A percentile compares a stretch with the other conserved stretches of the same genome.
phyloP scores from a whole-genome alignment of 2,888 invertebrate species.

The Lordiphosa andalusiaca region DNA sequence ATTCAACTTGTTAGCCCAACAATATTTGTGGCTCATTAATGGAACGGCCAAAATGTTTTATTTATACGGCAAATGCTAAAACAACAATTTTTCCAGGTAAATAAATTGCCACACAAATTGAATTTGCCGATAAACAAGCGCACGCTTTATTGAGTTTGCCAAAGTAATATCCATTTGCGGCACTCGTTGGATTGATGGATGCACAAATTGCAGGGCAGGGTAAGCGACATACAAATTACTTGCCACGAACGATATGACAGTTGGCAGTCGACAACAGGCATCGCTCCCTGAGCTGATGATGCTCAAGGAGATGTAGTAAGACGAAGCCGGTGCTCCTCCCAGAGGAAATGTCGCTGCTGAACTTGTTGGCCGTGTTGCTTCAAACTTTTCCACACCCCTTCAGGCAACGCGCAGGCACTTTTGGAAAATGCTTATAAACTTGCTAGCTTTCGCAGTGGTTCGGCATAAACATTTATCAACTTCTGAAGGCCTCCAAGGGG shows the following conservation, averaged over 20 bases:
- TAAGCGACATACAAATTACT: constrained; percentile 53
- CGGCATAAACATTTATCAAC: constrained; percentile 52
- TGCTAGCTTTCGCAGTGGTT: constrained; percentile 37
- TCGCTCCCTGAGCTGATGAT: constrained; percentile 41
- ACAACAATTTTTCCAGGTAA: constrained; percentile 14
- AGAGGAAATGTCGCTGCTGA: constrained; percentile 60
- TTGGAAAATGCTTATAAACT: constrained; percentile 30
- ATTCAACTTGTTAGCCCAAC: too few species aligned
- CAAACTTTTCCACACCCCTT: constrained; percentile 45
- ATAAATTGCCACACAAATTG: constrained; percentile 14
- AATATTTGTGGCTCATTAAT: background rate
- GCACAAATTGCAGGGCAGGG: constrained; percentile 51
- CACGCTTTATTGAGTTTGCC: background rate
- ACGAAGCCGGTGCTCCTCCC: constrained; percentile 45
- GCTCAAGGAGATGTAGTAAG: background rate
- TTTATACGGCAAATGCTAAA: background rate
- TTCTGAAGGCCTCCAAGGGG: constrained; percentile 4
- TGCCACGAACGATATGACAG: constrained; percentile 56
- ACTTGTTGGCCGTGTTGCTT: constrained; percentile 50
- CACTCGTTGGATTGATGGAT: constrained; percentile 52
- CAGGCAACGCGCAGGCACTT: constrained; percentile 13
- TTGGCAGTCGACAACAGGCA: constrained; percentile 44
- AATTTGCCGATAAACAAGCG: constrained; percentile 13
- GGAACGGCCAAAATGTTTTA: background rate
- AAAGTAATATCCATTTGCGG: constrained; percentile 28